phyloP scores from a whole-genome alignment of 2,888 invertebrate genomes.

The Agonum fuliginosum region DNA sequence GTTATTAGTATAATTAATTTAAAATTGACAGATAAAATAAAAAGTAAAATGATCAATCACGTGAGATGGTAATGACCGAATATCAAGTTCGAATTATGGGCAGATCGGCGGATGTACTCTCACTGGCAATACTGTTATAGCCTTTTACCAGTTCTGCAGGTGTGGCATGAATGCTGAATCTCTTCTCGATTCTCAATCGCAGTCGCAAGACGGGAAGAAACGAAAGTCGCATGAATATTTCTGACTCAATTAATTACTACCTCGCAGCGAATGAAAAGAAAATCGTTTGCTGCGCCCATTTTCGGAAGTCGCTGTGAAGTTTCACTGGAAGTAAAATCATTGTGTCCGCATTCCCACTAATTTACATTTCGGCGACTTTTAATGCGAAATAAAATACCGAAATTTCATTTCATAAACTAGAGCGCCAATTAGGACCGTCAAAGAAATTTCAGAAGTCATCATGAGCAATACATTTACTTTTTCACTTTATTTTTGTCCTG shows the following conservation, averaged over 20 bases:
- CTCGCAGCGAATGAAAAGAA: conserved; percentile 55
- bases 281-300: conserved; percentile 52
- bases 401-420: not conserved
- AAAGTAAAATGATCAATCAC: too few relatives aligned
- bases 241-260: conserved; percentile 48
- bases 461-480: too few relatives aligned
- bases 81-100: too few relatives aligned
- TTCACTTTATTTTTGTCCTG: too few relatives aligned
- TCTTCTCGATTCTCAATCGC: conserved; percentile 6
- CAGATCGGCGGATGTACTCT: conserved; percentile 36
- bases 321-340: conserved; percentile 42
- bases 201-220: conserved; percentile 36
- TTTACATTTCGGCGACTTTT: not conserved
- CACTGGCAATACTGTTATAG: conserved; percentile 15
- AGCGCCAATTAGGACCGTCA: not conserved
- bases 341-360: conserved; percentile 21
- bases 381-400: not conserved
- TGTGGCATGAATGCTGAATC: conserved; percentile 31
- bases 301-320: conserved; percentile 48
- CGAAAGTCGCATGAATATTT: conserved; percentile 53
- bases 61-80: too few relatives aligned
- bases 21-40: too few relatives aligned
- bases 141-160: conserved; percentile 16
- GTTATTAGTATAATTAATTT: too few relatives aligned
- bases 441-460: not conserved